A percentile compares a stretch with the other conserved stretches of the same genome.
Evolutionary conservation across 2,113 vertebrate species (phyloP).

Genomic region (Pedionomus torquatus): DNA sequence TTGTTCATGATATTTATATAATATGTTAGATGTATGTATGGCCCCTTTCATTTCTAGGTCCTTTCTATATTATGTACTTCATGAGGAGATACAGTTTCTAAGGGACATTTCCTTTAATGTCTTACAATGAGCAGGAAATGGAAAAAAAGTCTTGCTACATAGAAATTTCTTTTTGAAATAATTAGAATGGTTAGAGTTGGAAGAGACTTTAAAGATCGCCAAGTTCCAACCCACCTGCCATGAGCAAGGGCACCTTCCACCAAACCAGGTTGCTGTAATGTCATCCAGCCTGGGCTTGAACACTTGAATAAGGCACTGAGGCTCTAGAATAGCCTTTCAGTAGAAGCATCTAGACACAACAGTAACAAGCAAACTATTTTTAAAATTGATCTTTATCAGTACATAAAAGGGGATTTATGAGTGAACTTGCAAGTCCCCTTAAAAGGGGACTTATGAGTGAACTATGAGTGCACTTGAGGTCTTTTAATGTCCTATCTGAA

Average conservation of each 20-base stretch:
- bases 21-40: too few relatives aligned
- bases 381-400: neutral
- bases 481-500: neutral
- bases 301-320: neutral
- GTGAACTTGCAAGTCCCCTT: too few relatives aligned
- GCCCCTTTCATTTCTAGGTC: neutral
- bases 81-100: neutral
- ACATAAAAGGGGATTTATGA: neutral
- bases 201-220: too few relatives aligned
- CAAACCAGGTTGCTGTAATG: too few relatives aligned
- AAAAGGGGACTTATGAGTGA: neutral
- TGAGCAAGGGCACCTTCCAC: too few relatives aligned
- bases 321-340: neutral
- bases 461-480: neutral
- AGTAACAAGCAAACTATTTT: neutral
- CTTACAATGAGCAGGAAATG: neutral
- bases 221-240: too few relatives aligned
- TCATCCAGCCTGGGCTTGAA: too few relatives aligned
- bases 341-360: neutral
- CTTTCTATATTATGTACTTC: neutral
- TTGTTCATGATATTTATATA: neutral
- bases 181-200: too few relatives aligned
- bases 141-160: neutral
- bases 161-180: neutral
- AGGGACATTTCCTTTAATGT: neutral